Base-by-base conservation (phyloP, 1,140 invertebrate genomes). In the Pseudobourletiella spinata region DNA sequence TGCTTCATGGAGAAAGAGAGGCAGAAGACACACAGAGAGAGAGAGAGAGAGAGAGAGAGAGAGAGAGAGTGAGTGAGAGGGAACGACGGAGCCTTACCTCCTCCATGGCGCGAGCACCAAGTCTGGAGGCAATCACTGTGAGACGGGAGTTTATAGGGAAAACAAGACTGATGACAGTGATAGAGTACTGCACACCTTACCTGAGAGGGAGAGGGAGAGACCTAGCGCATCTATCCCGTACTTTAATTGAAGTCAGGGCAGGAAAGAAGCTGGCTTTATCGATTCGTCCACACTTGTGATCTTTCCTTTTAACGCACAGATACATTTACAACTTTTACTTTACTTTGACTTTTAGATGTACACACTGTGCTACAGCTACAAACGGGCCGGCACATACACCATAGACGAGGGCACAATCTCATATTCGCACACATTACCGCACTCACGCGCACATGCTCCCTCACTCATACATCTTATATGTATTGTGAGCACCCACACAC, bases 221-320 rank as follows among this genome's bases (percentile, higher is more conserved):
- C n/a, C n/a, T n/a, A 48, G 11, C 20, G 18, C 44, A 14, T 48
- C 44, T 22, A 11, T 48, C 6, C 44, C 18, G 11, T 48, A 11
- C 20, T 18, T 48, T 48, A 48, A 48, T 48, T 48, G 44, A 48
- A 48, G 44, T 15, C 18, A 18, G 44, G 44, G 18, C 11, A 48
- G 44, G 44, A 48, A 48, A 48, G 44, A 48, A 48, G 44, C 44
- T 48, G 44, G 6, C 20, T 48, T 48, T 48, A 48, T 48, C 44
- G 44, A 48, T 48, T 48, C 22, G 11, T 39, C 32, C 32, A 11
- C 32, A 39, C 32, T 39, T 39, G 8, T 39, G 32, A 39, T 39
- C 32, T 39, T 39, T 39, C 8, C 32, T 39, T 39, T 39, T 39
- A 39, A 11, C 32, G n/a, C 32, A 39, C 32, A 39, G 8, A 39